Percentiles rank a stretch among this genome's conserved stretches.
Evolutionary conservation across 2,797 vertebrate species (phyloP).

Genomic region (Orestias chungarensis): DNA sequence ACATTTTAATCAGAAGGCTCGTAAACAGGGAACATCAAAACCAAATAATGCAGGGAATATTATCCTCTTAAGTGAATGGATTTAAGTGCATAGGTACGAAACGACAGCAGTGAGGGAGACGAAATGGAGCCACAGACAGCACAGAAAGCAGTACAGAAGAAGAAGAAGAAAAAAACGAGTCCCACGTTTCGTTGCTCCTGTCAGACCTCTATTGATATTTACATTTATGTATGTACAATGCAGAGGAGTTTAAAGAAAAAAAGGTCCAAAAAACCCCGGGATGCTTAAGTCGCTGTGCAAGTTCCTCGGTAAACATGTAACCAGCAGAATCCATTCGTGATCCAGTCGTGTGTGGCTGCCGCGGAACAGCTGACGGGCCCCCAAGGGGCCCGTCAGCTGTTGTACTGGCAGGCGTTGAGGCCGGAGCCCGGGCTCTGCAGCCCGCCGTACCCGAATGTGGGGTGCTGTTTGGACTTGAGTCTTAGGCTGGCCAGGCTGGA

Average conservation of each 20-base stretch:
- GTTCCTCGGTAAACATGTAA: slow-evolving; percentile 87
- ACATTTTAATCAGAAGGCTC: background rate
- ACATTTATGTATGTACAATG: slow-evolving; percentile 76
- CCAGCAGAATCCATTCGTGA: slow-evolving; percentile 91
- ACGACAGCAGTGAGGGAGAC: background rate
- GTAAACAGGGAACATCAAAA: background rate
- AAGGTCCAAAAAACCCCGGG: slow-evolving; percentile 74
- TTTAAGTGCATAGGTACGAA: slow-evolving; percentile 5
- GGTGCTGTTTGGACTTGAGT: slow-evolving; percentile 98
- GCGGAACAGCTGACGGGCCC: background rate
- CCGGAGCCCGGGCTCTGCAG: slow-evolving; percentile 92
- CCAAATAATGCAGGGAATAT: background rate
- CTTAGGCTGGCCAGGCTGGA: slow-evolving; percentile 94
- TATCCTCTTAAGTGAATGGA: background rate
- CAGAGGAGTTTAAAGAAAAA: slow-evolving; percentile 68
- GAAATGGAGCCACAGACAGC: background rate
- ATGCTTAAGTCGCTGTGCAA: slow-evolving; percentile 84
- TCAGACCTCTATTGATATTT: slow-evolving; percentile 68
- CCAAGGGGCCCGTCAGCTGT: slow-evolving; percentile 87
- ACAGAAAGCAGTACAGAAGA: slow-evolving; percentile 8
- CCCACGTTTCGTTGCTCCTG: slow-evolving; percentile 62
- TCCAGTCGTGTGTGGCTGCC: slow-evolving; percentile 79
- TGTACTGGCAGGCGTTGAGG: slow-evolving; percentile 98
- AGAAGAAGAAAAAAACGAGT: no score
- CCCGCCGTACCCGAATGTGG: slow-evolving; percentile 93